Evolutionary conservation across 2,888 invertebrate species (phyloP), one percentile per base, ranked within the genome.

Genomic region (Elegia similella): DNA sequence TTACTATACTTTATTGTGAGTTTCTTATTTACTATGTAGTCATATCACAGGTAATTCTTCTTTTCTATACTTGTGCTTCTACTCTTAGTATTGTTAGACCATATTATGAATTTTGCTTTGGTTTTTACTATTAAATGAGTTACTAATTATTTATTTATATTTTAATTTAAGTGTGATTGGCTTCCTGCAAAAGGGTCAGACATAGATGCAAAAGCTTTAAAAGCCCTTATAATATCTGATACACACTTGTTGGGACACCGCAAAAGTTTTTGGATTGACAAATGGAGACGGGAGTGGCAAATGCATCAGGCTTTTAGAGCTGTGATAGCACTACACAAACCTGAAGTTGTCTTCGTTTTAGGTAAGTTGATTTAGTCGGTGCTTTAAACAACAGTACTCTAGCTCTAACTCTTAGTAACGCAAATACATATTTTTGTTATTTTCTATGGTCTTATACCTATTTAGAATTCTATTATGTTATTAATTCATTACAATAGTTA

Each of bases 211-310:
- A 83, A 93, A 30, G 88, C 94, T 1, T 86, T 96, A 0, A 93
- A 92, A 78, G 95, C 94, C 0, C 94, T 98, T 92, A 92, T 99
- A 59, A 80, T 99, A 62, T 95, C 98, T 1, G 99, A 99, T 78
- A 96, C 97, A 0, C 99, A 99, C 90, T 92, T 99, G 58, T 86
- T 99, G 17, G 98, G 99, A 0, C 94, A 95, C 0, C 89, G 93
- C 61, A 93, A 94, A 57, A 99, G 99, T 0, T 98, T 99, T 76
- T 99, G 98, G 98, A 94, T 98, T 75, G 99, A 99, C 81, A 98
- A 98, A 88, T 87, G 98, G 65, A 93, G 96, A 76, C 93, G 98
- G 68, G 99, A 99, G 88, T 99, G 98, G 98, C 99, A 99, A 86
- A 99, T 99, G 99, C 93, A 96, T 68, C 93, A 96, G 72, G 93